These are phyloP conservation scores for Corynorhinus townsendii DNA, from an alignment of 2,113 vertebrate species.

Conservation along the genomic window DNA sequence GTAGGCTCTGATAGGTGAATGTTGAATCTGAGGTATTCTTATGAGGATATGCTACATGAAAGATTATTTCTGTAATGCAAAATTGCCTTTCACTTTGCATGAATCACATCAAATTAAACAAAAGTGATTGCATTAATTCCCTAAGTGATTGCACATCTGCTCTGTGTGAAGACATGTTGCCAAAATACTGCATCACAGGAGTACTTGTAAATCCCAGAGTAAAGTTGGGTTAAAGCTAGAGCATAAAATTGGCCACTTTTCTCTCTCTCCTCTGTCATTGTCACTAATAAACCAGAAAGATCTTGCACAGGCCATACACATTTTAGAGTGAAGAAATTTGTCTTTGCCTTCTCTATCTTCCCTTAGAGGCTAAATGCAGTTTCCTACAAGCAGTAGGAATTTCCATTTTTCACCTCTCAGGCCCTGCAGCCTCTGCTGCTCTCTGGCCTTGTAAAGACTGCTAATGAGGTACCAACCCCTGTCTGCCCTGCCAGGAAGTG, in stretches of 20 bases:
- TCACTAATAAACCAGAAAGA: not conserved
- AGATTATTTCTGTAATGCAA: not conserved
- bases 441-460: not conserved
- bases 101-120: slow-evolving; percentile 20
- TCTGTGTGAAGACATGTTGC: not conserved
- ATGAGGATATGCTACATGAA: not conserved
- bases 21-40: not conserved
- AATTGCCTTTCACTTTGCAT: slow-evolving; percentile 33
- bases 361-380: not conserved
- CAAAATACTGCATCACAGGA: slow-evolving; percentile 24
- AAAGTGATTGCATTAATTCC: not conserved
- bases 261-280: not conserved
- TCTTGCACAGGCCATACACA: not conserved
- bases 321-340: slow-evolving; percentile 22
- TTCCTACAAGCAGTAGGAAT: not conserved
- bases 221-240: not conserved
- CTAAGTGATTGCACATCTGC: not conserved
- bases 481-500: not conserved
- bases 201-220: not conserved
- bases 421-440: not conserved
- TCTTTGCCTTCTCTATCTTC: not conserved
- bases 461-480: not conserved
- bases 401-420: not conserved
- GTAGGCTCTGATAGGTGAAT: not conserved
- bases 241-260: not conserved